Conservation (phyloP, 2,888 invertebrate genomes). For the Andrena dorsata region DNA sequence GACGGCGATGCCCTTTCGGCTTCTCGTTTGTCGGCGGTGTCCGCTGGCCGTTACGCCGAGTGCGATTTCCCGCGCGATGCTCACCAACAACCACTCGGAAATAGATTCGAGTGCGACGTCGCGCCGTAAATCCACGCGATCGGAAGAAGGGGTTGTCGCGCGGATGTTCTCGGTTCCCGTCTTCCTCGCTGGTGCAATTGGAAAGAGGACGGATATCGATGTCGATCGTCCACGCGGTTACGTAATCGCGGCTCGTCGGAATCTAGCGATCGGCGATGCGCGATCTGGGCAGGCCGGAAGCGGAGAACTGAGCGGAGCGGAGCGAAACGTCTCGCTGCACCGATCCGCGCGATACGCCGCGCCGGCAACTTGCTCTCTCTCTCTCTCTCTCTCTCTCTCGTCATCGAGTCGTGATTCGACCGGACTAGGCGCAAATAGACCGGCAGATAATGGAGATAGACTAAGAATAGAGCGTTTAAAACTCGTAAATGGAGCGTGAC, state of each 20-base stretch:
- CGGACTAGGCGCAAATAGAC: slow-evolving; percentile 72
- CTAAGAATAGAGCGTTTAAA: slow-evolving; percentile 79
- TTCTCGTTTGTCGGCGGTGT: too few relatives aligned
- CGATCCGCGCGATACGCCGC: slow-evolving; percentile 10
- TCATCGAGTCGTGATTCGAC: slow-evolving; percentile 61
- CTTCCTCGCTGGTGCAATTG: neutral
- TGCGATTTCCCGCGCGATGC: slow-evolving; percentile 2
- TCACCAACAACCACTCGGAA: neutral
- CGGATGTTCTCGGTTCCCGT: neutral
- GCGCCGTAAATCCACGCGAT: neutral
- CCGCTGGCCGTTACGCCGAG: neutral
- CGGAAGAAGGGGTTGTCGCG: neutral
- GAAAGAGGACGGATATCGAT: neutral
- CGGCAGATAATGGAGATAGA: slow-evolving; percentile 76
- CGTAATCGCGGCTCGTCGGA: neutral
- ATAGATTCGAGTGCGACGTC: neutral
- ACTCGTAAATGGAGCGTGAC: slow-evolving; percentile 78
- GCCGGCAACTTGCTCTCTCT: slow-evolving; percentile 8
- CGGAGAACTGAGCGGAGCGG: too few relatives aligned
- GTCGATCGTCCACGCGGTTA: neutral
- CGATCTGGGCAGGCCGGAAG: too few relatives aligned
- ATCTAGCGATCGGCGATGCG: neutral
- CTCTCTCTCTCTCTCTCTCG: slow-evolving; percentile 32
- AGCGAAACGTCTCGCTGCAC: neutral
- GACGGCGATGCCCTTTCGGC: too few relatives aligned